Conservation (phyloP, 2,888 invertebrate genomes). For the Chironomus riparius region DNA sequence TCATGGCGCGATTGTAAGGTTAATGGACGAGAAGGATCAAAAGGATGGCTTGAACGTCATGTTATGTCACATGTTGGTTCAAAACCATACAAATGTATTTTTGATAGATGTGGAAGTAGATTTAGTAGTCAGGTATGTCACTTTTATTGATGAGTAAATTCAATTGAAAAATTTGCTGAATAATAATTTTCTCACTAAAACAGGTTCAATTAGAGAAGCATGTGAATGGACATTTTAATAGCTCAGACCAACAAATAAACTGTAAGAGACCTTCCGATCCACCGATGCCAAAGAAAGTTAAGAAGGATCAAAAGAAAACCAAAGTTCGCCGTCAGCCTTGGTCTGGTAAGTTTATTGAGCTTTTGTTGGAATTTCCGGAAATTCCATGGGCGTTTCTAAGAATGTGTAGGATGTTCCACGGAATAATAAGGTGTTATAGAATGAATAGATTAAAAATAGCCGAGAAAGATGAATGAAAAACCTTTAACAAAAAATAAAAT, state of each 20-base stretch:
- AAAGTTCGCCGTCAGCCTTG: slow-evolving; percentile 80
- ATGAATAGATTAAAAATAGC: no score
- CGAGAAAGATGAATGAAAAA: no score
- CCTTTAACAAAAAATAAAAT: no score
- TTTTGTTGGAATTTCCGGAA: not conserved
- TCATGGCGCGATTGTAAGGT: slow-evolving; percentile 93
- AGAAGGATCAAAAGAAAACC: slow-evolving; percentile 80
- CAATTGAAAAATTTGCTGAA: not conserved
- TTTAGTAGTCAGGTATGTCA: slow-evolving; percentile 74
- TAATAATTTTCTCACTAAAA: not conserved
- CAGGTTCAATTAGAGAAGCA: slow-evolving; percentile 72
- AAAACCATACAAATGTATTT: slow-evolving; percentile 92
- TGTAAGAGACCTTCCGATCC: slow-evolving; percentile 66
- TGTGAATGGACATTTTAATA: slow-evolving; percentile 82
- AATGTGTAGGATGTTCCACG: no score
- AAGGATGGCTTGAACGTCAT: slow-evolving; percentile 89
- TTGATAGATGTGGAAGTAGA: slow-evolving; percentile 83
- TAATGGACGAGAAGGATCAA: slow-evolving; percentile 80
- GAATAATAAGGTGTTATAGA: no score
- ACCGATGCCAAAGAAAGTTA: slow-evolving; percentile 65
- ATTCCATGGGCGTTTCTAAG: not conserved
- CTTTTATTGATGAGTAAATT: slow-evolving; percentile 20
- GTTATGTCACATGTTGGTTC: slow-evolving; percentile 81
- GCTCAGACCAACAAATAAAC: slow-evolving; percentile 46
- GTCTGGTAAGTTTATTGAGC: slow-evolving; percentile 57